phyloP scores from a whole-genome alignment of 2,113 vertebrate species.

The Hippocampus barbouri region DNA sequence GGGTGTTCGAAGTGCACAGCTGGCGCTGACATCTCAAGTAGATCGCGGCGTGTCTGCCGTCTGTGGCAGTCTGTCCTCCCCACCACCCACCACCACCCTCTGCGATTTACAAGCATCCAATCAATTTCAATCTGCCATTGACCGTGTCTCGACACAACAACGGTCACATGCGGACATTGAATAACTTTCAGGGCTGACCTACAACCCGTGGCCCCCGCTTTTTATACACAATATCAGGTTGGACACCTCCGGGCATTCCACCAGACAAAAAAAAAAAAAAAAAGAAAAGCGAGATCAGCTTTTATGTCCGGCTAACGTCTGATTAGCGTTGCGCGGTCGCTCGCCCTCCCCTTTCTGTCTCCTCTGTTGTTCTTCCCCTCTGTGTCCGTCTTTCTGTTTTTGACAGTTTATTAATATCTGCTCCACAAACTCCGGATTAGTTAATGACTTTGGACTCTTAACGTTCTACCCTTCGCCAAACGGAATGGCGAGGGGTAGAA shows the following conservation, averaged over 20 bases:
- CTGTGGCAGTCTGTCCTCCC: no score
- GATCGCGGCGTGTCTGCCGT: not conserved
- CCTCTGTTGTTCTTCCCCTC: constrained; percentile 15
- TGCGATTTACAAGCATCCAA: constrained; percentile 58
- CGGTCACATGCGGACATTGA: constrained; percentile 57
- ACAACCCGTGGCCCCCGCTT: constrained; percentile 14
- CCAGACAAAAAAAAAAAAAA: constrained; percentile 57
- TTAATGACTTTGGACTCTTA: constrained; percentile 45
- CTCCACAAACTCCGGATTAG: constrained; percentile 49
- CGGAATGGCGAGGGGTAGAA: not conserved
- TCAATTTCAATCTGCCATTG: constrained; percentile 70
- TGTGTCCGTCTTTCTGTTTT: constrained; percentile 3
- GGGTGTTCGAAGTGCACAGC: not conserved
- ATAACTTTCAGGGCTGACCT: constrained; percentile 55
- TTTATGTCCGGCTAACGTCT: constrained; percentile 62
- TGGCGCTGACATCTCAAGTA: not conserved
- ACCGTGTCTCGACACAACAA: constrained; percentile 55
- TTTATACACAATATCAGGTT: constrained; percentile 20
- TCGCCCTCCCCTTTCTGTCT: constrained; percentile 10
- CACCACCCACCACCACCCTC: constrained; percentile 16
- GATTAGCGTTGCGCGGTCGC: constrained; percentile 57
- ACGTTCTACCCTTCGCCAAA: constrained; percentile 44
- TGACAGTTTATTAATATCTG: constrained; percentile 19
- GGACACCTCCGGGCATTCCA: constrained; percentile 54
- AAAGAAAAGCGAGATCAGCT: constrained; percentile 42